Percentiles rank a stretch among this genome's conserved stretches.
Evolutionary conservation across 2,888 invertebrate species (phyloP).

Genomic region (Ormyrus nitidulus): DNA sequence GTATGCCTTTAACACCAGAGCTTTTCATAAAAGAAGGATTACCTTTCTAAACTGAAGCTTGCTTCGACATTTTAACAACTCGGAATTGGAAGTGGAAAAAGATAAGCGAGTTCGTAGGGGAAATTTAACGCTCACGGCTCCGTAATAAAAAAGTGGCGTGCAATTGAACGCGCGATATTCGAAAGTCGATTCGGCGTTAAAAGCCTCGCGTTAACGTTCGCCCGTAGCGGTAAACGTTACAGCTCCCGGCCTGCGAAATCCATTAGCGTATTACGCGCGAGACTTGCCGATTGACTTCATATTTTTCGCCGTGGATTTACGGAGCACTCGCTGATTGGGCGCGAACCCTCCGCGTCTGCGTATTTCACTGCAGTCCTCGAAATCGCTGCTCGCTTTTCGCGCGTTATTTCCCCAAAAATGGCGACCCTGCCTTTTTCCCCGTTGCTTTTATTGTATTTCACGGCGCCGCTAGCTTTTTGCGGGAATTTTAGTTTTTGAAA

Average conservation of each 20-base stretch:
- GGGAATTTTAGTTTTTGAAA: too few species aligned
- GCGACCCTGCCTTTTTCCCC: too few species aligned
- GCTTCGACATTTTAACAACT: too few species aligned
- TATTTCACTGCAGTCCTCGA: neutral
- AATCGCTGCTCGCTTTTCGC: neutral
- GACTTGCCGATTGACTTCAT: conserved; percentile 31
- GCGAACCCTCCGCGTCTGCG: neutral
- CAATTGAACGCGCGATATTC: conserved; percentile 46
- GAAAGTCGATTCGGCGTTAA: conserved; percentile 65
- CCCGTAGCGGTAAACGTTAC: conserved; percentile 25
- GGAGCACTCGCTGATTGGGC: conserved; percentile 45
- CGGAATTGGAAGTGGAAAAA: too few species aligned
- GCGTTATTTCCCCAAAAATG: neutral
- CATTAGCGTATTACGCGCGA: conserved; percentile 55
- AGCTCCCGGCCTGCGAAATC: conserved; percentile 22
- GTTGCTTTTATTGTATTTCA: neutral
- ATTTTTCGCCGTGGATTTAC: conserved; percentile 43
- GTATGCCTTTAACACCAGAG: too few species aligned
- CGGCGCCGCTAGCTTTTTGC: neutral
- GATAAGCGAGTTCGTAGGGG: neutral
- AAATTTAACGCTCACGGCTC: too few species aligned
- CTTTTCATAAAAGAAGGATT: too few species aligned
- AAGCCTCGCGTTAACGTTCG: conserved; percentile 58
- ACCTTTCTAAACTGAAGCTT: too few species aligned
- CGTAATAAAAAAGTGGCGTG: neutral